Evolutionary conservation across 2,797 vertebrate species (phyloP).

Genomic region (Gallirallus australis): DNA sequence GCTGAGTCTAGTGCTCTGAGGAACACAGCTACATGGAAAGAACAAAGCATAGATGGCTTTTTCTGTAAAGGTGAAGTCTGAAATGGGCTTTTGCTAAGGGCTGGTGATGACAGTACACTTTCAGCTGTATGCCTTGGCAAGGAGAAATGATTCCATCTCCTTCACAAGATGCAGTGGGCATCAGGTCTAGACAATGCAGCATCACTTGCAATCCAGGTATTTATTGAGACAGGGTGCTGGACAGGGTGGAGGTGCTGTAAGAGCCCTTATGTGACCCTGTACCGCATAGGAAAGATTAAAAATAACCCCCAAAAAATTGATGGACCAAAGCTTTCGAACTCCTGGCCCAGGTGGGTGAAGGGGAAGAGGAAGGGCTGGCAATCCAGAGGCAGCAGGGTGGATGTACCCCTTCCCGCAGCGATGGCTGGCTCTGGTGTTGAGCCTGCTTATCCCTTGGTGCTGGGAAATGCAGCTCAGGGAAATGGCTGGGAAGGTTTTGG

Average conservation of each 20-base stretch:
- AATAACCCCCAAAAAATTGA: background rate
- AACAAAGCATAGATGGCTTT: background rate
- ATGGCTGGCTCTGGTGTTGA: background rate
- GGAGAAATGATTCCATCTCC: background rate
- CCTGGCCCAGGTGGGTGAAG: background rate
- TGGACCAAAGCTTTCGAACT: background rate
- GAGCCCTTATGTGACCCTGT: fast-evolving
- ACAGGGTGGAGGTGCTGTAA: background rate
- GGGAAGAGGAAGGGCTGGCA: background rate
- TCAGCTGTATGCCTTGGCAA: background rate
- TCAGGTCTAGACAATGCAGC: background rate
- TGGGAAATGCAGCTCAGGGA: background rate
- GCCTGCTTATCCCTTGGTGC: fast-evolving
- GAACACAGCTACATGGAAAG: background rate
- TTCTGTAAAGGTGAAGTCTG: fast-evolving
- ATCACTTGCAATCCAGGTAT: no score
- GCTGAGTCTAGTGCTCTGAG: background rate
- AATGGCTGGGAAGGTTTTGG: background rate
- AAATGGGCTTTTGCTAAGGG: background rate
- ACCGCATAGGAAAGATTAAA: background rate
- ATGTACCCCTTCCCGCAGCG: fast-evolving
- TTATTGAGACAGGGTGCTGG: fast-evolving
- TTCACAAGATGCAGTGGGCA: background rate
- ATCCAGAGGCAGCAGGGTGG: background rate
- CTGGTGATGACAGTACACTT: fast-evolving